phyloP scores from a whole-genome alignment of 2,797 vertebrate species.

The Lacerta bilineata region DNA sequence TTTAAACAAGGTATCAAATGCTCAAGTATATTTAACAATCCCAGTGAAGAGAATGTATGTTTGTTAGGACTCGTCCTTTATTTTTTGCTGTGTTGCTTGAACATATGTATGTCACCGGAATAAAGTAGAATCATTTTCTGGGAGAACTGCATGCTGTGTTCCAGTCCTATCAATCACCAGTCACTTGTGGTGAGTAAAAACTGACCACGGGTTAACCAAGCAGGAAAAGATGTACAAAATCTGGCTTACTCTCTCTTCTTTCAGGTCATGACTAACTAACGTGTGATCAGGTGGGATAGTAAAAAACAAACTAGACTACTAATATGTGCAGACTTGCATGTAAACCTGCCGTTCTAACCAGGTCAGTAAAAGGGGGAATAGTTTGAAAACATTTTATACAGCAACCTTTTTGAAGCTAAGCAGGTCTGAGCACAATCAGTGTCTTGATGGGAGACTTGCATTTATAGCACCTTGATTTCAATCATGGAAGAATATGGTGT shows the following conservation, averaged over 20 bases:
- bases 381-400: neutral
- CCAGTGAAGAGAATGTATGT: neutral
- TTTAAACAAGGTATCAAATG: neutral
- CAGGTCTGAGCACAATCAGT: neutral
- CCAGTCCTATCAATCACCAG: neutral
- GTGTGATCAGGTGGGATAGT: neutral
- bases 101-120: neutral
- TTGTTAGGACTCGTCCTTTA: neutral
- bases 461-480: neutral
- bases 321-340: neutral
- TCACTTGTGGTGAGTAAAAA: neutral
- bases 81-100: neutral
- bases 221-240: neutral
- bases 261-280: neutral
- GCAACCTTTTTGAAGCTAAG: neutral
- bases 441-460: neutral
- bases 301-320: neutral
- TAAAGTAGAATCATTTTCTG: neutral
- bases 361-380: neutral
- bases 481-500: neutral
- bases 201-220: neutral
- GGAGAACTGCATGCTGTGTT: too few species aligned
- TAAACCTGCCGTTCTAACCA: neutral
- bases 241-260: neutral
- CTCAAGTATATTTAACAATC: neutral